These are phyloP conservation scores for Orchesella flavescens DNA, from an alignment of 2,888 invertebrate species.

Conservation along the genomic window DNA sequence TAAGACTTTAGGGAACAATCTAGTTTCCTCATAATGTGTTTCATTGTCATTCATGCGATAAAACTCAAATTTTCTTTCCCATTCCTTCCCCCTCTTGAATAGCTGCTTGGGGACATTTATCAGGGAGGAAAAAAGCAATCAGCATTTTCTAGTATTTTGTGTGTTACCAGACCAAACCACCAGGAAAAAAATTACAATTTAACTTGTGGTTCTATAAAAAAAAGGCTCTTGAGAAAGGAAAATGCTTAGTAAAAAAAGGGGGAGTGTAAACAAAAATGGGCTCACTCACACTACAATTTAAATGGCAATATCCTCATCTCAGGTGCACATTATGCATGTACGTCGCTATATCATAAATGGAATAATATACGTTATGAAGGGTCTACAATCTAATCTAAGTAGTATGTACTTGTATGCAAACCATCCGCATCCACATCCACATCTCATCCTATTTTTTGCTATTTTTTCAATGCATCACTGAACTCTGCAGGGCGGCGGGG, in stretches of 20 bases:
- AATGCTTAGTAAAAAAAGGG: neutral
- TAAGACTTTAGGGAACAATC: slow-evolving; percentile 10
- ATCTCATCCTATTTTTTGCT: too few relatives aligned
- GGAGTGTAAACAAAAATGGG: neutral
- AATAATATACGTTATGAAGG: neutral
- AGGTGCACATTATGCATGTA: slow-evolving; percentile 9
- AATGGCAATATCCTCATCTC: slow-evolving; percentile 6
- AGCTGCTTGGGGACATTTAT: slow-evolving; percentile 55
- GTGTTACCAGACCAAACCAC: slow-evolving; percentile 3
- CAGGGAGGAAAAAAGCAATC: slow-evolving; percentile 51
- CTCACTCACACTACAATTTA: neutral
- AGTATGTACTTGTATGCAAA: neutral
- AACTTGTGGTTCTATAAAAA: slow-evolving; percentile 12
- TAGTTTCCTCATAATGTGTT: neutral
- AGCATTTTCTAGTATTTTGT: slow-evolving; percentile 31
- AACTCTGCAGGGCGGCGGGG: too few relatives aligned
- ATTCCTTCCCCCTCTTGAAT: slow-evolving; percentile 32
- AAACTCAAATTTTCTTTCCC: slow-evolving; percentile 39
- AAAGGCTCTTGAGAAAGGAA: neutral
- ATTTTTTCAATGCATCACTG: too few relatives aligned
- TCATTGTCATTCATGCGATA: slow-evolving; percentile 43
- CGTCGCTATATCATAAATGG: neutral
- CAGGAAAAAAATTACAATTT: slow-evolving; percentile 28
- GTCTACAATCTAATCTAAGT: neutral
- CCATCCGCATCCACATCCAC: neutral